Percentiles rank a stretch among this genome's conserved stretches.
These are phyloP conservation scores for Calephelis perditalis DNA, from an alignment of 2,888 invertebrate genomes.

Conservation along the genomic window DNA sequence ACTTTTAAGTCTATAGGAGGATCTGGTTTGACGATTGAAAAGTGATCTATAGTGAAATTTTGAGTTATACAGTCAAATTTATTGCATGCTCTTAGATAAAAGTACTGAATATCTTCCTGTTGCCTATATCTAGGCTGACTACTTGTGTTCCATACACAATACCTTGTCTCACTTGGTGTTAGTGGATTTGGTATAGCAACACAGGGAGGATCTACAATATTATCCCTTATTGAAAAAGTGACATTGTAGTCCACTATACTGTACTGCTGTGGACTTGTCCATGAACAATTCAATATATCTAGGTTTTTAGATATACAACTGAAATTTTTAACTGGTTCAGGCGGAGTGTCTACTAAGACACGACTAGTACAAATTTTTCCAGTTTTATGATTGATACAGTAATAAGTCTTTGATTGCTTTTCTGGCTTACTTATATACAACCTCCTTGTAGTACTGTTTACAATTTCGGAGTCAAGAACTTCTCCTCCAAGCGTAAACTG, in stretches of 20 bases:
- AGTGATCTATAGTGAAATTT: conserved; percentile 79
- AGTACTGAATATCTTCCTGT: conserved; percentile 67
- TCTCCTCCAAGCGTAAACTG: conserved; percentile 51
- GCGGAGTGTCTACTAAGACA: conserved; percentile 72
- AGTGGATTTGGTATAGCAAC: conserved; percentile 34
- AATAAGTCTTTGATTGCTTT: conserved; percentile 71
- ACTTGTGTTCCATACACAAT: conserved; percentile 51
- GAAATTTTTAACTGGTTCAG: conserved; percentile 82
- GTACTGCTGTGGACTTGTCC: conserved; percentile 78
- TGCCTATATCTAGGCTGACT: conserved; percentile 64
- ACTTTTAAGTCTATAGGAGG: conserved; percentile 47
- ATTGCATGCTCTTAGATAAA: conserved; percentile 80
- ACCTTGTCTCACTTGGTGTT: conserved; percentile 34
- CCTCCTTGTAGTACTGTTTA: conserved; percentile 81
- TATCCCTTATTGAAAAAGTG: conserved; percentile 45
- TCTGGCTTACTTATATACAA: conserved; percentile 75
- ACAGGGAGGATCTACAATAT: conserved; percentile 39
- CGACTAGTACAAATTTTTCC: conserved; percentile 47
- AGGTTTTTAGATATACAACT: conserved; percentile 85
- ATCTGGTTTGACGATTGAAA: conserved; percentile 60
- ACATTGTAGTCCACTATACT: conserved; percentile 46
- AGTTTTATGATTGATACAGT: conserved; percentile 64
- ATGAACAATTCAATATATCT: conserved; percentile 85
- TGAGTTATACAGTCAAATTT: conserved; percentile 75
- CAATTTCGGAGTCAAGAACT: conserved; percentile 52